Conservation (phyloP, 2,888 invertebrate species). For the Dichetophora obliterata region DNA sequence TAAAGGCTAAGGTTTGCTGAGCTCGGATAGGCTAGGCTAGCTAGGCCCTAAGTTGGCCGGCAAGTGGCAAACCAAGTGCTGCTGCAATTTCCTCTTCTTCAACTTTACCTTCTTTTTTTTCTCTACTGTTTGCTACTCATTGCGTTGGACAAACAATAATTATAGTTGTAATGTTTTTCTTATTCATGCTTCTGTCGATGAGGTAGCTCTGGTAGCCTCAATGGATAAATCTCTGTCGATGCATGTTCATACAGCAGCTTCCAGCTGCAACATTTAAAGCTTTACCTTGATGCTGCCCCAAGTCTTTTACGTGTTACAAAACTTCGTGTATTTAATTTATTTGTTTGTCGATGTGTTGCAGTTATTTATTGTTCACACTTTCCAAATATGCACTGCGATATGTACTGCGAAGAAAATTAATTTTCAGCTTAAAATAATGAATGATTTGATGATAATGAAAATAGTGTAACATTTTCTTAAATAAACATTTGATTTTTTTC, state of each 20-base stretch:
- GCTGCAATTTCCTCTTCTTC: not conserved
- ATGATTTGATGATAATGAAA: too few relatives aligned
- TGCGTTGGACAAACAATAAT: constrained; percentile 27
- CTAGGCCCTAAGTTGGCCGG: not conserved
- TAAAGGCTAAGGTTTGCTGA: not conserved
- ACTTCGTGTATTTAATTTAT: constrained; percentile 29
- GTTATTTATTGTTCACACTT: constrained; percentile 25
- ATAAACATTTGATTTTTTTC: too few relatives aligned
- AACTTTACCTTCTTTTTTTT: not conserved
- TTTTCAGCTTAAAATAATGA: not conserved
- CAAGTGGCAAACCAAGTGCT: not conserved
- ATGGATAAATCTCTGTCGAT: constrained; percentile 2
- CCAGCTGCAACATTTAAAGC: not conserved
- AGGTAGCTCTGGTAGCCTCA: constrained; percentile 4
- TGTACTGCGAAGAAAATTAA: not conserved
- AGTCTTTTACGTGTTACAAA: not conserved
- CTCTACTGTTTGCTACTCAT: not conserved
- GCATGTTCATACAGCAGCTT: not conserved
- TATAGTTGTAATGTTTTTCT: constrained; percentile 7
- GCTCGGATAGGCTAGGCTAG: not conserved
- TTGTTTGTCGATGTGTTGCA: constrained; percentile 17
- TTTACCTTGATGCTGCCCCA: not conserved
- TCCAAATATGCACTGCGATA: not conserved
- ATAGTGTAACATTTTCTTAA: too few relatives aligned
- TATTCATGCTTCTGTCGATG: not conserved